Evolutionary conservation across 2,888 invertebrate genomes (phyloP), one percentile per base, ranked within the genome.

Genomic region (Keiferia lycopersicella): DNA sequence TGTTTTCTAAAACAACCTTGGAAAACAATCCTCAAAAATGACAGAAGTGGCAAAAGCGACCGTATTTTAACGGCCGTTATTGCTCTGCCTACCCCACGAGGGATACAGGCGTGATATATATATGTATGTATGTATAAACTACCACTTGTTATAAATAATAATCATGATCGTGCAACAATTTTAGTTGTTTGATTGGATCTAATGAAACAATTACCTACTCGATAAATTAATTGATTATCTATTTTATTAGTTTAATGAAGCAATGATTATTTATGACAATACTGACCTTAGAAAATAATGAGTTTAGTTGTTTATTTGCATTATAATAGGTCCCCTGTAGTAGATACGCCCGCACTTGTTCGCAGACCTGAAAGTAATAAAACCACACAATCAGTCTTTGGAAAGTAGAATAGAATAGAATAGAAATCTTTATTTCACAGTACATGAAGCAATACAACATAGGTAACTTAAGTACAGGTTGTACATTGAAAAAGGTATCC

Each of bases 281-380:
- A 62, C 64, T 83, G 74, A 96, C 96, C 94, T 96, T 96, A 76
- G 96, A 95, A 93, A 96, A 96, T 88, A 96, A 93, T 72, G 96
- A 96, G 84, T 96, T 95, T 73, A 96, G 93, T 83, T 96, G 96
- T 83, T 96, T 96, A 81, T 96, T 95, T 79, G 96, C 95, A 88
- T 95, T 96, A 91, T 96, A 96, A 88, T 96, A 96, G 67, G 95
- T 95, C 75, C 96, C 96, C 92, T 96, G 96, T 77, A 96, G 94
- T 78, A 96, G 93, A 86, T 96, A 96, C 68, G 95, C 95, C 72
- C 95, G 94, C 74, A 97, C 96, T 92, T 96, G 96, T 86, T 96
- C 96, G 87, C 96, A 95, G 69, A 97, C 96, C 91, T 91, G 86
- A 26, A 89, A 88, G n/a, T 60, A 63, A 69, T 69, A 51, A 41